phyloP scores from a whole-genome alignment of 2,797 vertebrate species.

The Melopsittacus undulatus region DNA sequence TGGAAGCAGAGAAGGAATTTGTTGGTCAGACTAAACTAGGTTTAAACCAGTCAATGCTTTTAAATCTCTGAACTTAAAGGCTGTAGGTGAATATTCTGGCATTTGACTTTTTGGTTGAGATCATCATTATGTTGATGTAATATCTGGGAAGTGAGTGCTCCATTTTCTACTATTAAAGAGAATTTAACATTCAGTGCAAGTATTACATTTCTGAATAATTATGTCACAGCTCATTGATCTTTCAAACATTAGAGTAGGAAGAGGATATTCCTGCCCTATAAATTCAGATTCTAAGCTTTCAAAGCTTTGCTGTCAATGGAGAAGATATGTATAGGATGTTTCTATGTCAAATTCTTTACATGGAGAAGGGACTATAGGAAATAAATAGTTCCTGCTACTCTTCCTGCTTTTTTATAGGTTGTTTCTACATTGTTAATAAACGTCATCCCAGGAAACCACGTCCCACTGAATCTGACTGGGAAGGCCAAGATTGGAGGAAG shows the following conservation, averaged over 20 bases:
- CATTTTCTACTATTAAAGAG: neutral
- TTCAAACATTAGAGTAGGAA: neutral
- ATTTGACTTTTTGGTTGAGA: neutral
- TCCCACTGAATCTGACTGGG: slow-evolving; percentile 87
- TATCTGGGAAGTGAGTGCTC: neutral
- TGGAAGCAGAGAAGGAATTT: neutral
- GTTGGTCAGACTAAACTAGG: neutral
- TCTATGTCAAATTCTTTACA: neutral
- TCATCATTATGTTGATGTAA: neutral
- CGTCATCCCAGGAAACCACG: slow-evolving; percentile 85
- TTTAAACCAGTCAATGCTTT: neutral
- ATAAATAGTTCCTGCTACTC: neutral
- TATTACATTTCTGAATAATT: neutral
- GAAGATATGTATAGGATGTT: neutral
- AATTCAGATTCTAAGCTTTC: neutral
- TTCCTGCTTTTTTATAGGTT: slow-evolving; percentile 76
- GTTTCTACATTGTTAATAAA: slow-evolving; percentile 94
- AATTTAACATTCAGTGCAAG: neutral
- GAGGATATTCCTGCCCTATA: neutral
- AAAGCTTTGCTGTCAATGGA: neutral
- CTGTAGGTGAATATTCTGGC: neutral
- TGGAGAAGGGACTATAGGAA: neutral
- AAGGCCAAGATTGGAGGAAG: slow-evolving; percentile 90
- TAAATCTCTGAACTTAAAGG: neutral
- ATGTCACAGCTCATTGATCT: neutral